phyloP scores from a whole-genome alignment of 2,797 vertebrate species.

The Myotis vivesi region DNA sequence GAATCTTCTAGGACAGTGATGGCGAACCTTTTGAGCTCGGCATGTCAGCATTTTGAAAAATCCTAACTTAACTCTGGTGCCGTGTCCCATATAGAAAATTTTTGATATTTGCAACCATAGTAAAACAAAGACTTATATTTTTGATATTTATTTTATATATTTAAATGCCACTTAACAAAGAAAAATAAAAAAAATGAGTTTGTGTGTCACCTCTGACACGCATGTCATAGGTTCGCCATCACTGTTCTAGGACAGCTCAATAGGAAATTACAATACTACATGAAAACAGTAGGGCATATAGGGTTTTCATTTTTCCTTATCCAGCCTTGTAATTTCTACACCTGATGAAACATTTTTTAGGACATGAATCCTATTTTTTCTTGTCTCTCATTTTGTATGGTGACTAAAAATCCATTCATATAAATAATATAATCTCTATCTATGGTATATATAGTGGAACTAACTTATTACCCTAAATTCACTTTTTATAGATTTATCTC shows the following conservation, averaged over 20 bases:
- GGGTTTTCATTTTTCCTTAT: background rate
- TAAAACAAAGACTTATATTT: too few relatives aligned
- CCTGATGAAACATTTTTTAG: background rate
- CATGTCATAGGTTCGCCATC: too few relatives aligned
- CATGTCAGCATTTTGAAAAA: too few relatives aligned
- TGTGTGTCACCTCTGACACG: too few relatives aligned
- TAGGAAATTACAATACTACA: background rate
- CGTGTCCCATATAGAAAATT: too few relatives aligned
- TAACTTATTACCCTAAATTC: background rate
- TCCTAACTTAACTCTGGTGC: too few relatives aligned
- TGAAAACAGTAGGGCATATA: background rate
- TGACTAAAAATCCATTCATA: background rate
- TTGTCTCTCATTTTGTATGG: background rate
- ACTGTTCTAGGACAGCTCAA: background rate
- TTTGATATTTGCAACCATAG: too few relatives aligned
- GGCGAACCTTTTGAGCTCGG: too few relatives aligned
- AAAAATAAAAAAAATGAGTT: too few relatives aligned
- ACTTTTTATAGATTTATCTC: background rate
- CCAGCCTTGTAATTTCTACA: background rate
- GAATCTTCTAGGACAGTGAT: background rate
- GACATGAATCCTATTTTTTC: background rate
- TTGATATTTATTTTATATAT: too few relatives aligned
- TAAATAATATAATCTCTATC: background rate
- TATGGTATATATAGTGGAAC: background rate
- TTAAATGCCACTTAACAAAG: too few relatives aligned